phyloP scores from a whole-genome alignment of 2,113 vertebrate species.

The Ceyx melanurus region DNA sequence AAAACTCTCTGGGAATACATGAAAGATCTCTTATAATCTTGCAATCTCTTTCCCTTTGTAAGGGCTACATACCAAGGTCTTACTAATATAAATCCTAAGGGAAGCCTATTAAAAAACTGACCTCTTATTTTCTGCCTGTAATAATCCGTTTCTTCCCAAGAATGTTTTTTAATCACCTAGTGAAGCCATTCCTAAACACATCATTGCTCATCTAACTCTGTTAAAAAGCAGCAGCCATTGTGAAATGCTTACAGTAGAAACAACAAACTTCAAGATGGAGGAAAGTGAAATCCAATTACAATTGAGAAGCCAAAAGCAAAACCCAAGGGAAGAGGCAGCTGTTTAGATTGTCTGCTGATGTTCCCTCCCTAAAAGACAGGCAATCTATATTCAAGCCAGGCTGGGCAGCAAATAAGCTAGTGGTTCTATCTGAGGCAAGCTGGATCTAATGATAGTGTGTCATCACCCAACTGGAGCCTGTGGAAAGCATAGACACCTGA shows the following conservation, averaged over 20 bases:
- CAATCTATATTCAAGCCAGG: background rate
- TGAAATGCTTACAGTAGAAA: background rate
- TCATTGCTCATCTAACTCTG: background rate
- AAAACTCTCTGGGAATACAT: slow-evolving; percentile 28
- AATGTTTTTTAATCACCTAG: background rate
- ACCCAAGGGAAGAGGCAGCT: background rate
- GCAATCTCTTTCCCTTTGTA: background rate
- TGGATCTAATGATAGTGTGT: background rate
- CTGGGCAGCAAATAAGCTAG: background rate
- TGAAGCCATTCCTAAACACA: background rate
- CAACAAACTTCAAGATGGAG: background rate
- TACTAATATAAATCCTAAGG: background rate
- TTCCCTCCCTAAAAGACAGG: background rate
- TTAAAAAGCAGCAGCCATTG: background rate
- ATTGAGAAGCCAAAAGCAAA: slow-evolving; percentile 16
- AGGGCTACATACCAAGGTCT: background rate
- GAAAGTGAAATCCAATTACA: background rate
- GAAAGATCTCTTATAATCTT: slow-evolving; percentile 35
- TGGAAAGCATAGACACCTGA: background rate
- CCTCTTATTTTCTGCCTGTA: background rate
- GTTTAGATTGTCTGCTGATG: background rate
- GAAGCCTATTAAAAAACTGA: background rate
- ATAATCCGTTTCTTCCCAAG: background rate
- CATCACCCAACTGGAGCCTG: background rate
- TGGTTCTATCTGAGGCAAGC: background rate